Base-by-base conservation (phyloP, 2,888 invertebrate species). In the Mechanitis messenoides region DNA sequence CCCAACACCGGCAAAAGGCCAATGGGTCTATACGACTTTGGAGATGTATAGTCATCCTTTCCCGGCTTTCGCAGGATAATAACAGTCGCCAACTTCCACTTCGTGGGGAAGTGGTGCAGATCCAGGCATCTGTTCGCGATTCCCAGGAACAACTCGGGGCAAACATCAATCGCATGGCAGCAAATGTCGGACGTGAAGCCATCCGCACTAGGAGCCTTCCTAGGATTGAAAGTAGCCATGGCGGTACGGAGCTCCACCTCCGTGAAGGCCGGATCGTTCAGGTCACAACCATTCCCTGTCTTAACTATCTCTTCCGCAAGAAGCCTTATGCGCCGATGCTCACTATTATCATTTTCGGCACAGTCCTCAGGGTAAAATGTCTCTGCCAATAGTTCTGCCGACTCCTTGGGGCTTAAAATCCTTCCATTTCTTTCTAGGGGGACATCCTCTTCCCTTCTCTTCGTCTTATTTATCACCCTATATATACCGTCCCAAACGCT, bases 151-250 rank as follows among this genome's bases (percentile, higher is more conserved):
- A 35, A 6, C 35, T 35, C 35, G 56, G 20, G 20, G 20, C 20
- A 20, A 20, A 20, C 20, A 20, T 20, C 20, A 20, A 20, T 20
- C 20, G 20, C 67, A 0, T n/a, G 3, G 1, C 35, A 1, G 45
- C 68, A 68, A 3, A 66, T 64, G 33, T 68, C 66, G 0, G 66
- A 62, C 2, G 68, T 66, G 20, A 66, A 55, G 0, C 63, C 66
- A 20, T 68, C 68, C 0, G 53, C 31, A 1, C 68, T 65, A 0
- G 68, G 68, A 2, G 68, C 68, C 50, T 66, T 68, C 28, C 61
- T 66, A 0, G 68, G 65, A 42, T 65, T 64, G 31, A 66, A 60
- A 5, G 42, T 50, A 2, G 33, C 33, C 12, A 58, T 46, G 4
- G 47, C 3, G 55, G 47, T 12, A 4, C 45, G 6, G 4, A 67